Evolutionary conservation across 1,140 invertebrate genomes (phyloP), one percentile per base, ranked within the genome.

Genomic region (Bombus sylvicola): DNA sequence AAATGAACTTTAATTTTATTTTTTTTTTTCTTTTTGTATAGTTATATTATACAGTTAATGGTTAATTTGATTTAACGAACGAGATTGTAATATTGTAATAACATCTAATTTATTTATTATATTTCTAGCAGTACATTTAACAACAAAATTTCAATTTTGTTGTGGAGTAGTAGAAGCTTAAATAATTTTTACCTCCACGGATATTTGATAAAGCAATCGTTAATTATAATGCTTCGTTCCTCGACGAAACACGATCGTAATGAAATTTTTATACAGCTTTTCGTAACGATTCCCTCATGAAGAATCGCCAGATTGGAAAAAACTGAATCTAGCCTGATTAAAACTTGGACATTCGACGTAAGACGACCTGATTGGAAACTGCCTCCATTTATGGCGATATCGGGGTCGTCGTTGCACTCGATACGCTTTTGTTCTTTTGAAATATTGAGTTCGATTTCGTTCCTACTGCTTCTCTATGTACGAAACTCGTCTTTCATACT

Each of bases 331-430:
- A 66, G 28, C 41, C 13, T 25, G 77, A 79, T 79, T 47, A 68
- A 79, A 79, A 68, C 10, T 34, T 68, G 31, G 62, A 68, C 62
- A 28, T 79, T 68, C 75, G 4, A 62, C 18, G 28, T 64, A 77
- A 77, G 75, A 64, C 75, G 57, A 31, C 37, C 53, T 57, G 37
- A 78, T 78, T 78, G 76, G 31, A 31, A 75, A 71, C 37, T 47
- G n/a, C n/a, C 41, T 22, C 47, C 69, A 43, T 64, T 82, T 71
- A 57, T 57, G 53, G 41, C 34, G 43, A 62, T 73, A 62, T 62
- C 37, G 34, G 15, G 75, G 31, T 77, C 75, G 75, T 28, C 34
- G 53, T 62, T 62, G 75, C 37, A 77, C 25, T 59, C 74, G 47
- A 57, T 37, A 75, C 34, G 75, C 53, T 13, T 77, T 77, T 77